Evolutionary conservation across 1,140 invertebrate genomes (phyloP).

Genomic region (Lasioglossum baleicum): DNA sequence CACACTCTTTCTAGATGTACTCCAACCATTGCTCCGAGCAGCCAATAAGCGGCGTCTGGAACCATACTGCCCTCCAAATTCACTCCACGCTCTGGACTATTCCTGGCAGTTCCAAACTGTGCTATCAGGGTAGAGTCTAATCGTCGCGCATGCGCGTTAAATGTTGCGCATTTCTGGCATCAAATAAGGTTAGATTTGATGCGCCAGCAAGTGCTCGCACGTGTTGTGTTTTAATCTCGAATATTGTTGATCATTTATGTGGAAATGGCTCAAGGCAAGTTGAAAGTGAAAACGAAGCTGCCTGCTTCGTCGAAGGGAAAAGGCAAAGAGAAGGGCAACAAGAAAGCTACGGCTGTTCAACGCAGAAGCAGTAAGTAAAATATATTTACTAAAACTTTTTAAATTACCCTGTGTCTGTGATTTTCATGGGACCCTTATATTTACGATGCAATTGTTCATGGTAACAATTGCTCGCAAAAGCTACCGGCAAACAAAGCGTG

Average conservation of each 20-base stretch:
- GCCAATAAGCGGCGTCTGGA: no score
- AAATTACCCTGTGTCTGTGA: no score
- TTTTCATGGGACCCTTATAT: not conserved
- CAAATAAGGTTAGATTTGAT: not conserved
- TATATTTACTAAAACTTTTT: no score
- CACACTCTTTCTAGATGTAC: no score
- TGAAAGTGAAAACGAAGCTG: constrained; percentile 82
- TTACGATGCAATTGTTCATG: not conserved
- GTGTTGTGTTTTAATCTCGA: not conserved
- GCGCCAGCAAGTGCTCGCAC: not conserved
- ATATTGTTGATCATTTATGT: not conserved
- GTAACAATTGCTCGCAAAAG: not conserved
- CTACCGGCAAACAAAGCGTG: not conserved
- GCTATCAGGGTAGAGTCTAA: no score
- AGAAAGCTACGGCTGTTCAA: constrained; percentile 76
- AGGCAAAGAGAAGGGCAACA: constrained; percentile 69
- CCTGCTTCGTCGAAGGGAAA: constrained; percentile 77
- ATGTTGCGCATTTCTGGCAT: no score
- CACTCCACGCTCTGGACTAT: no score
- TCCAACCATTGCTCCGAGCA: no score
- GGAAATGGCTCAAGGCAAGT: constrained; percentile 83
- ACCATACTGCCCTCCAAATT: no score
- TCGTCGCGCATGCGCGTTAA: no score
- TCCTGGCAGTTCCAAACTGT: no score
- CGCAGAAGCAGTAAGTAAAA: constrained; percentile 78